Evolutionary conservation across 2,797 vertebrate genomes (phyloP), one percentile per base, ranked within the genome.

Genomic region (Trachops cirrhosus): DNA sequence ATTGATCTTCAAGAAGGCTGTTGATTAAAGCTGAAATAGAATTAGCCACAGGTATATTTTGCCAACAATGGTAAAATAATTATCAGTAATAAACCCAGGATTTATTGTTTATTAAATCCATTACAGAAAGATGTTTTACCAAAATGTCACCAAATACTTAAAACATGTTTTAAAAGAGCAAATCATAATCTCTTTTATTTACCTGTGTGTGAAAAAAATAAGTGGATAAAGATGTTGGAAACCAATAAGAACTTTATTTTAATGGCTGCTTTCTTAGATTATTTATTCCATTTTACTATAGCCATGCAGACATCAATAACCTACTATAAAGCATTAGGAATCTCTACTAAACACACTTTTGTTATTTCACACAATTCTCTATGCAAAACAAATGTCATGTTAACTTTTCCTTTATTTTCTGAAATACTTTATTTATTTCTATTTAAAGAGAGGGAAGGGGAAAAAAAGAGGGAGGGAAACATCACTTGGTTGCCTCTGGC

Each of bases 1-100:
- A 98, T 98, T 97, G 97, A 98, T 98, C 92, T 98, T 96, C 46
- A 97, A 95, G 86, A 75, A 96, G 50, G 75, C 62, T 96, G 22
- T 39, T 94, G 16, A 71, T 97, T 96, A 71, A 93, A 97, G 73
- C 5, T 37, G 14, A 94, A 96, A 97, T 92, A 59, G 52, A 97
- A 97, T 98, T 98, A 97, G 85, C 82, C 91, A 98, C 92, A 97
- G 88, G 95, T 98, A 79, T 96, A 83, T 96, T 97, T 98, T 97
- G 84, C 68, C 54, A 96, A 59, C 15, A 14, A 22, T 86, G 74
- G 14, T 85, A 79, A 68, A 84, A 95, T 96, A 98, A 98, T 98
- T 98, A 97, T 94, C 4, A 59, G 50, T 94, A 98, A 96, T 97
- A 98, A 97, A 98, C 78, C 82, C 67, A 91, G 79, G 44, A 16